Base-by-base conservation (phyloP, 1,140 invertebrate genomes). In the Macrotrachela quadricornifera region DNA sequence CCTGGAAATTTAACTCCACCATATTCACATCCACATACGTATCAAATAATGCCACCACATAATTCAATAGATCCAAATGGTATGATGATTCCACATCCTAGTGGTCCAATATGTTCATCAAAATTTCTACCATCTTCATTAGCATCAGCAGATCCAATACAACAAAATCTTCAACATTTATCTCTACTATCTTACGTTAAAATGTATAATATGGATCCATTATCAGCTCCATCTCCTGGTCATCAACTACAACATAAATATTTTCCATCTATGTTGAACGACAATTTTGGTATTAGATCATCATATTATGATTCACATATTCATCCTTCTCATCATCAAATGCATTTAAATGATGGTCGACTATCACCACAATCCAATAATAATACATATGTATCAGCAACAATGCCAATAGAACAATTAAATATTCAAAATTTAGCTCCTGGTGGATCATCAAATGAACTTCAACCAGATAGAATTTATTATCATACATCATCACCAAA, bases 371-470 rank as follows among this genome's bases (percentile, higher is more conserved):
- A 70, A 49, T 71, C 64, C 58, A 69, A 73, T 15, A 74, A 74
- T 59, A 75, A 74, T 59, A 72, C 72, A 11, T 74, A 67, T 61
- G 71, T 72, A 11, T 73, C 72, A 63, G 66, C 68, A 15, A 71
- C 70, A 39, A 73, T 74, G 67, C 70, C 72, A 42, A 74, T 74
- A 44, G 68, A 72, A 55, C 72, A 74, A 56, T 62, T 74, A 50
- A 74, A 73, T 59, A 73, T 74, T 57, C 73, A 73, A 60, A 72
- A 67, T 60, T 67, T 67, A 52, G 61, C 64, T 46, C 57, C 58
- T 6, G 21, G 21, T 30, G 21, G 21, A 10, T 59, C 57, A 42
- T 10, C 40, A 14, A 11, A 4, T 42, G 40, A 15, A 13, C 40
- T 15, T 14, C 40, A 42, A 42, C 2, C 40, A 42, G 40, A 8